Base-by-base conservation (phyloP, 2,888 invertebrate species). In the Thymelicus sylvestris region DNA sequence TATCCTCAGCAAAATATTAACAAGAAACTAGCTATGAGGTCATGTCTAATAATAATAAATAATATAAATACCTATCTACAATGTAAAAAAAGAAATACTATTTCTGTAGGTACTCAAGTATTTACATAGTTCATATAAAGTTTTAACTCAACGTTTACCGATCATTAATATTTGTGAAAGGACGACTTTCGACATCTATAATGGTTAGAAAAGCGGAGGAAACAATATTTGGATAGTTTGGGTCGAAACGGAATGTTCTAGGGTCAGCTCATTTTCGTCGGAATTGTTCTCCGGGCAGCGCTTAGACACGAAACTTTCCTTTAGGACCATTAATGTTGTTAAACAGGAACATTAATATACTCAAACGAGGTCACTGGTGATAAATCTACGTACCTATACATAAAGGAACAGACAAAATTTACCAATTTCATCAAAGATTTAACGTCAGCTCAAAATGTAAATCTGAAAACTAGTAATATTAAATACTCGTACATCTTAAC, bases 261-360 rank as follows among this genome's bases (percentile, higher is more conserved):
- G 50, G 50, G 19, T 60, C 50, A 24, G 64, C 59, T 70, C 59
- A 60, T 65, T 59, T 63, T 47, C 57, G 57, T 48, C 15, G 48
- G 60, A 65, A 70, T 65, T 70, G 50, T 70, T 70, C 69, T 70
- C 69, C 64, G 41, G 69, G 12, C 57, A 63, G 63, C 57, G 64
- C 63, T 69, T 64, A 48, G 57, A 63, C 50, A 31, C 8, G 50
- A 44, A 68, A 68, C 63, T 59, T 69, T 69, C 63, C 62, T 68
- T 68, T 57, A 47, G 44, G 10, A 57, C 52, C 48, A 69, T 68
- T 68, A 63, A 63, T 68, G 63, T 38, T 55, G 44, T 62, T 55
- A 67, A 62, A 62, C 67, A 67, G 55, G 48, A 57, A 63, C 63
- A 57, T 57, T 68, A 57, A 63, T 68, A 63, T 63, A 47, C 38